phyloP scores from a whole-genome alignment of 64 coral and sea anemone genomes.

The Actinia equina region DNA sequence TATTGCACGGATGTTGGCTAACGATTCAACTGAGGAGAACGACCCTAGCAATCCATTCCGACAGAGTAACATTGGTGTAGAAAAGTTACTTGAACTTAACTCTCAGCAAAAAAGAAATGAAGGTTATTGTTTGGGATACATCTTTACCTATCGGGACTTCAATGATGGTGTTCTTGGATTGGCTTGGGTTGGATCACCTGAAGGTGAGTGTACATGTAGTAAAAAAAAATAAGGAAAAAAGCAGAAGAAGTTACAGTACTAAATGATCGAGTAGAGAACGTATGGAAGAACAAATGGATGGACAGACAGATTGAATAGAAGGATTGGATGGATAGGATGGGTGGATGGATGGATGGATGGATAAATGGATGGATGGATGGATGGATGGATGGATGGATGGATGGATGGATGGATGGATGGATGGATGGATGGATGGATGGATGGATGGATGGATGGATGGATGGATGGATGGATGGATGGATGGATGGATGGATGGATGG shows the following conservation, averaged over 20 bases:
- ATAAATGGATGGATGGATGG: too few species aligned
- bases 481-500: too few species aligned
- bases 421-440: background rate
- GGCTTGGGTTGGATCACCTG: slow-evolving; percentile 52
- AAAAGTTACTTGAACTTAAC: slow-evolving; percentile 83
- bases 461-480: too few species aligned
- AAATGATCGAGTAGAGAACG: too few species aligned
- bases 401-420: too few species aligned
- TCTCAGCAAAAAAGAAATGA: slow-evolving; percentile 38
- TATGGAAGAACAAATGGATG: too few species aligned
- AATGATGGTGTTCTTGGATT: slow-evolving; percentile 59
- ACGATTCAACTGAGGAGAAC: slow-evolving; percentile 28
- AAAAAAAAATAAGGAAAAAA: too few species aligned
- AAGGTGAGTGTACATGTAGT: background rate
- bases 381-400: too few species aligned
- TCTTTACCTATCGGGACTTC: slow-evolving; percentile 65
- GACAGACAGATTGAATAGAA: too few species aligned
- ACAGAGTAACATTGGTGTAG: slow-evolving; percentile 79
- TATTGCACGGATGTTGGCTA: slow-evolving; percentile 73
- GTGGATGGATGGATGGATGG: too few species aligned
- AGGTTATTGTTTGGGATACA: slow-evolving; percentile 33
- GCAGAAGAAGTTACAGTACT: too few species aligned
- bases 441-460: background rate
- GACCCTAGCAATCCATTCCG: slow-evolving; percentile 44
- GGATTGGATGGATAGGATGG: too few species aligned